phyloP scores from a whole-genome alignment of 2,113 vertebrate genomes.

The Atherinomorus stipes region DNA sequence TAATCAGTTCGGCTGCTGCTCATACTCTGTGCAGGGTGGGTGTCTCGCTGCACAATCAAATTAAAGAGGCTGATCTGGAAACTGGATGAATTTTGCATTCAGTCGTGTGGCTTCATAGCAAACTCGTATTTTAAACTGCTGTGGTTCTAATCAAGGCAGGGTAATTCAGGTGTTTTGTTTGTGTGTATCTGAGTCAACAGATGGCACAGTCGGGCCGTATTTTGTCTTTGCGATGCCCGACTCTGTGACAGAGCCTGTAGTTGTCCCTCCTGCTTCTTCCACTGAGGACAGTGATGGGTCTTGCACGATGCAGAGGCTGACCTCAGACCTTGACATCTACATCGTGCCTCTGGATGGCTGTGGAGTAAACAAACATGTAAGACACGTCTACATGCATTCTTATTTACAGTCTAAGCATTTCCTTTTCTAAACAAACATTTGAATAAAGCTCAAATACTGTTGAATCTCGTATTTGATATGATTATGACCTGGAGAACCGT shows the following conservation, averaged over 20 bases:
- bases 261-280: neutral
- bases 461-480: no score
- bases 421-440: no score
- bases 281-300: slow-evolving; percentile 24
- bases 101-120: neutral
- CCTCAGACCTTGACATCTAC: slow-evolving; percentile 57
- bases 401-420: no score
- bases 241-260: slow-evolving; percentile 43
- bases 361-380: slow-evolving; percentile 59
- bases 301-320: slow-evolving; percentile 57
- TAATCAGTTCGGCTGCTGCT: slow-evolving; percentile 30
- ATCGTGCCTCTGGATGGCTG: slow-evolving; percentile 60
- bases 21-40: slow-evolving; percentile 45
- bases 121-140: neutral
- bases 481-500: no score
- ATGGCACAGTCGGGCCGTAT: slow-evolving; percentile 48
- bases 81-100: neutral
- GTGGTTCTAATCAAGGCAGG: neutral
- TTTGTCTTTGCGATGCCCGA: slow-evolving; percentile 57
- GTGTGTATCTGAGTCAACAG: slow-evolving; percentile 22
- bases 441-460: no score
- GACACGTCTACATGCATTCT: neutral
- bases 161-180: neutral
- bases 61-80: no score
- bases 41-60: neutral